Base-by-base conservation (phyloP, 92 coral and sea anemone genomes). In the Nematostella vectensis region DNA sequence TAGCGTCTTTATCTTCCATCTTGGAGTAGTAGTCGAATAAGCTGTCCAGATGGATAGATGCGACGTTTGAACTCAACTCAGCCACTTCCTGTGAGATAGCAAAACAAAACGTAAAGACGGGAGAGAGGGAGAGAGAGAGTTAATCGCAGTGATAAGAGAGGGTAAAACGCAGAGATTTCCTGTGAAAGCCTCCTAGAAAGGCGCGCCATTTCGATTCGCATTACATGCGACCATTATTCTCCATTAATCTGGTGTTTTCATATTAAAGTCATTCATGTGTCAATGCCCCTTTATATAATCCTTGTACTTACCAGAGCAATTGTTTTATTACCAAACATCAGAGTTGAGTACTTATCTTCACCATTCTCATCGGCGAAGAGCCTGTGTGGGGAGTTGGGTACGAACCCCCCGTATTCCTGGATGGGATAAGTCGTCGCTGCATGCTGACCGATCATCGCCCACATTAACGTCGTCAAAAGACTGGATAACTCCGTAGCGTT, bases 291-390 rank as follows among this genome's bases (percentile, higher is more conserved):
- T n/a, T n/a, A n/a, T n/a, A n/a, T n/a, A n/a, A n/a, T n/a, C n/a
- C n/a, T n/a, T 1, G 23, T 19, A 42, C 79, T 57, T 68, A 93
- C 99, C 85, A 93, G 47, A 22, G 99, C 99, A 31, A 86, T 80
- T 27, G 86, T 91, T 69, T 93, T 93, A 65, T 93, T 93, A 48
- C 99, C 99, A 75, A 93, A 93, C 99, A 87, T 93, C 47, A 72
- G 57, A 42, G 74, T 74, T 20, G 94, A 82, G 62, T 84, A 93
- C 27, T 55, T 55, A 27, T 71, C 73, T 1, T 57, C 70, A 11
- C 95, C 89, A 1, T 86, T 68, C 21, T 62, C 64, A 48, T 87
- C 94, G 59, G 77, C 87, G 56, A 78, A 93, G 45, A 93, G 64
- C 48, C 96, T 72, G 66, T 87, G 95, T 0, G 99, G 99, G 29